phyloP scores from a whole-genome alignment of 1,140 invertebrate species.

The Melitaea cinxia region DNA sequence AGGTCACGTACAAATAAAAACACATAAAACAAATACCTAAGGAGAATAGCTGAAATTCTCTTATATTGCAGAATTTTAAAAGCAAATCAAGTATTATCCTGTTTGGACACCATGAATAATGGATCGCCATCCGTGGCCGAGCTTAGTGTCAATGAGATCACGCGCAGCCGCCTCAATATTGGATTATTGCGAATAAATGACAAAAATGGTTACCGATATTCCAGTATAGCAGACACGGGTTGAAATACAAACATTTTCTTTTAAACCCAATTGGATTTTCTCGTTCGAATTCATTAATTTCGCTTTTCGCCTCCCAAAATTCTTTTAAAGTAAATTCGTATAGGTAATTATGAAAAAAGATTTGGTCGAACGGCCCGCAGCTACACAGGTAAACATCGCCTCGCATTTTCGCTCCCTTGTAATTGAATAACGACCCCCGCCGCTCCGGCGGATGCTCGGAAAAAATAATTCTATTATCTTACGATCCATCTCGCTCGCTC shows the following conservation, averaged over 20 bases:
- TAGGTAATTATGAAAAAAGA: constrained; percentile 47
- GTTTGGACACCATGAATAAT: constrained; percentile 63
- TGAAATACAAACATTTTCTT: constrained; percentile 32
- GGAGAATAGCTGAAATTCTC: constrained; percentile 18
- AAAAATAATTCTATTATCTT: constrained; percentile 67
- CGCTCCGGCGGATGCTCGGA: constrained; percentile 55
- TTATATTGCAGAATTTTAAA: constrained; percentile 47
- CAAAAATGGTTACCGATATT: constrained; percentile 56
- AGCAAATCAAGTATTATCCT: constrained; percentile 58
- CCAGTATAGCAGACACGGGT: constrained; percentile 21
- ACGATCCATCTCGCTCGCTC: constrained; percentile 42
- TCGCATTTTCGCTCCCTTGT: constrained; percentile 57
- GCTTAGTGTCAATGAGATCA: constrained; percentile 71
- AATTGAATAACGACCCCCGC: constrained; percentile 68
- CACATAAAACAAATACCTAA: constrained; percentile 22
- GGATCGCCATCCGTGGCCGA: constrained; percentile 50
- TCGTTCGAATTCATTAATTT: constrained; percentile 27
- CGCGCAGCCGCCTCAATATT: constrained; percentile 58
- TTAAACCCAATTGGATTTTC: constrained; percentile 30
- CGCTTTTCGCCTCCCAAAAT: constrained; percentile 23
- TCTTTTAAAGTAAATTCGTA: constrained; percentile 31
- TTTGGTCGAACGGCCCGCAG: constrained; percentile 49
- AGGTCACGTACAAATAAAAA: constrained; percentile 6
- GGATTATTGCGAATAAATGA: constrained; percentile 68
- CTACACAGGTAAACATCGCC: constrained; percentile 57